Evolutionary conservation across 2,888 invertebrate species (phyloP).

Genomic region (Drosophila borealis): DNA sequence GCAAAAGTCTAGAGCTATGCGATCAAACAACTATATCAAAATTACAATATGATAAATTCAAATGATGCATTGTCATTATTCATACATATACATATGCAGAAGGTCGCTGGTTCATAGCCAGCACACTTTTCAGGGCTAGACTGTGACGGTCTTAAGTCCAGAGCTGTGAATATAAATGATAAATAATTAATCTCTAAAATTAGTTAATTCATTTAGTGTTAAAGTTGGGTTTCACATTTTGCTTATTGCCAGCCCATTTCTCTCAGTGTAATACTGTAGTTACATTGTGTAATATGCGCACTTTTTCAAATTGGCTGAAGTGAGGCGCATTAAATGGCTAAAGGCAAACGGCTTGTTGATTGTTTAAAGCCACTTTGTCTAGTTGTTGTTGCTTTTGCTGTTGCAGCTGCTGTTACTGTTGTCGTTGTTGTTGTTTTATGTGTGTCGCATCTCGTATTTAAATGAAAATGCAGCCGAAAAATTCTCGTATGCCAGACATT

Average conservation of each 20-base stretch:
- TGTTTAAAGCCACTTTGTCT: slow-evolving; percentile 31
- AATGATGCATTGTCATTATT: too few relatives aligned
- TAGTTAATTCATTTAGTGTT: too few relatives aligned
- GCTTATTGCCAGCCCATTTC: neutral
- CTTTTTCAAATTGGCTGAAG: slow-evolving; percentile 19
- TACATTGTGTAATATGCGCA: slow-evolving; percentile 4
- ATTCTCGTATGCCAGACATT: slow-evolving; percentile 19
- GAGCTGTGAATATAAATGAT: too few relatives aligned
- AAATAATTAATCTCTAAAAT: too few relatives aligned
- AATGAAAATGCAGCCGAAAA: slow-evolving; percentile 20
- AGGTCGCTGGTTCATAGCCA: too few relatives aligned
- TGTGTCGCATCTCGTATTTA: slow-evolving; percentile 1
- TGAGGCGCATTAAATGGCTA: slow-evolving; percentile 9
- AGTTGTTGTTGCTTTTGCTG: slow-evolving; percentile 3
- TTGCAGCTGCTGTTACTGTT: neutral
- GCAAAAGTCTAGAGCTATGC: neutral
- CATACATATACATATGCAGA: too few relatives aligned
- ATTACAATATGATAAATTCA: too few relatives aligned
- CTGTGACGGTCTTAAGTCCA: too few relatives aligned
- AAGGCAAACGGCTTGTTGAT: slow-evolving; percentile 23
- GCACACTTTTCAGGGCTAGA: too few relatives aligned
- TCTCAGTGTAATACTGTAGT: neutral
- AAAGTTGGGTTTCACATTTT: neutral
- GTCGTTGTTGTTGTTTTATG: neutral
- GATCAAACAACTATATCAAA: neutral